Conservation (phyloP, 2,113 vertebrate genomes). For the Dromas ardeola region DNA sequence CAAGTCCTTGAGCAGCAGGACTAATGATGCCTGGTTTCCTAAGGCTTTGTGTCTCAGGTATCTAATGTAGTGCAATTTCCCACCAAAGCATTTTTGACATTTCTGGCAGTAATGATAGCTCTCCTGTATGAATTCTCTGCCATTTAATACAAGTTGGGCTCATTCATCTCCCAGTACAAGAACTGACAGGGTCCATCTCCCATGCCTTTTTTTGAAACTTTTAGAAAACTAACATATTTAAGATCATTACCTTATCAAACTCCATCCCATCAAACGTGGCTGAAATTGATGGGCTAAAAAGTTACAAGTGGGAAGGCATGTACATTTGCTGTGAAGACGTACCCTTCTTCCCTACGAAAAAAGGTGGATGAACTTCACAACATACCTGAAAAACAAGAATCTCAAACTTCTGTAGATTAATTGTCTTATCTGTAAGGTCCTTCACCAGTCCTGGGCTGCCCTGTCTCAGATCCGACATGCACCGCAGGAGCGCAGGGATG, state of each 20-base stretch:
- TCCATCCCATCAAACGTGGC: neutral
- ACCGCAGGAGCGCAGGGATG: neutral
- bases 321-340: neutral
- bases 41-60: neutral
- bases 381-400: neutral
- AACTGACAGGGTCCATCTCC: neutral
- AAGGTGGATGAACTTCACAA: neutral
- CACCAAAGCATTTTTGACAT: neutral
- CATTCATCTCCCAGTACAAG: neutral
- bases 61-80: neutral
- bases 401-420: neutral
- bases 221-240: neutral
- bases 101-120: neutral
- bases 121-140: neutral
- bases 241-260: neutral
- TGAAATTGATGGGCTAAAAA: neutral
- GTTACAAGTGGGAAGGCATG: rapidly evolving
- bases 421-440: neutral
- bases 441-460: neutral
- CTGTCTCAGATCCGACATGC: rapidly evolving
- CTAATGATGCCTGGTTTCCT: neutral
- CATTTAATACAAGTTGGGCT: neutral
- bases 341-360: neutral
- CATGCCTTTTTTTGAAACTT: neutral
- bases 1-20: neutral